Evolutionary conservation across 2,797 vertebrate species (phyloP).

Genomic region (Periparus ater): DNA sequence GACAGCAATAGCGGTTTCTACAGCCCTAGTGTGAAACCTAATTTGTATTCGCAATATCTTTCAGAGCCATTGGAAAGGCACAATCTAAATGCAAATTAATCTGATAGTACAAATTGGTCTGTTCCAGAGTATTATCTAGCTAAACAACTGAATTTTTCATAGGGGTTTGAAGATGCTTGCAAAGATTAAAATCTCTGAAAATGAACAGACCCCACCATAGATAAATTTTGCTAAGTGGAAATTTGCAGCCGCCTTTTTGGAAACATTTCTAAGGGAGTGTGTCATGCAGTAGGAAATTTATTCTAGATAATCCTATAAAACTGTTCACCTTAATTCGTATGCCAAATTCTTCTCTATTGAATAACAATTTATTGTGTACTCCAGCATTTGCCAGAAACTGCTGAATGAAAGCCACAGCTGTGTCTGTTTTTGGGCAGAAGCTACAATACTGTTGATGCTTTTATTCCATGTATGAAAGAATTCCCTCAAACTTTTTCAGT

Average conservation of each 20-base stretch:
- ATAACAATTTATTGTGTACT: constrained; percentile 47
- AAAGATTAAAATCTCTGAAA: constrained; percentile 42
- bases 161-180: neutral
- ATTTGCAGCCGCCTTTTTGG: constrained; percentile 22
- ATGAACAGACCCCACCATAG: neutral
- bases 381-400: constrained; percentile 40
- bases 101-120: neutral
- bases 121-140: neutral
- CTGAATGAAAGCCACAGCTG: constrained; percentile 52
- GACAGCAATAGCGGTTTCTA: neutral
- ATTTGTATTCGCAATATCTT: neutral
- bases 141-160: constrained; percentile 9
- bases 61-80: neutral
- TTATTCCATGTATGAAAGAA: constrained; percentile 21
- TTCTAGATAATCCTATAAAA: constrained; percentile 63
- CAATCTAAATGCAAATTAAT: constrained; percentile 21
- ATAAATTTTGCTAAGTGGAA: constrained; percentile 42
- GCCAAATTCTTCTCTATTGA: constrained; percentile 68
- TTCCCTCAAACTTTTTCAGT: neutral
- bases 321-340: constrained; percentile 60
- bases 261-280: constrained; percentile 63
- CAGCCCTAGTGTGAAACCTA: neutral
- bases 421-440: constrained; percentile 22
- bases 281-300: constrained; percentile 64
- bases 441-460: neutral